Base-by-base conservation (phyloP, 2,797 vertebrate species). In the Triplophysa yarkandensis region DNA sequence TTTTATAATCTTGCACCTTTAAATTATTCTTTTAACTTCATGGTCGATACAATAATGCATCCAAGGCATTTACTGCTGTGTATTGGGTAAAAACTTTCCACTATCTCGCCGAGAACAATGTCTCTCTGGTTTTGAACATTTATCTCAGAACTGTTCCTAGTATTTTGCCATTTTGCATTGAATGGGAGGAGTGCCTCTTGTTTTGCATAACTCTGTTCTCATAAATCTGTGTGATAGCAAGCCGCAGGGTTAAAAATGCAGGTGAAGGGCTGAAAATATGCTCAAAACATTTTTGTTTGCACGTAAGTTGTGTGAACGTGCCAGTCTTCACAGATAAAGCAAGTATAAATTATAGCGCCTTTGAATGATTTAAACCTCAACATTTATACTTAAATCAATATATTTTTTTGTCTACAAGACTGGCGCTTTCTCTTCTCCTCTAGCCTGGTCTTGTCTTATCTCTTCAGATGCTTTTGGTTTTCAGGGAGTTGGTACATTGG, bases 161-260 rank as follows among this genome's bases (percentile, higher is more conserved):
- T 19, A 41, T 68, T 28, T 8, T 17, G 17, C 8, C 52, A 23
- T 28, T 76, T 68, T 76, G 44, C 43, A 61, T 69, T 27, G 34
- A 27, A 27, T 39, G 57, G 17, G 7, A 71, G 36, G 36, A 66
- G 52, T 28, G 11, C 23, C 14, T 19, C 32, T 71, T 64, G 30
- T 39, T 69, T 68, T 54, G 57, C 27, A 76, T 52, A 54, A 54
- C 57, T 57, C 39, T 66, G 6, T 14, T 19, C 61, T 71, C 68
- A 71, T 76, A 76, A 79, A 71, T 79, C 52, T 71, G 52, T 27
- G 63, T 19, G 54, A 66, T 44, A 14, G 34, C 1, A 6, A 48
- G 72, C 77, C 61, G 28, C 55, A 52, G 72, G 68, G 32, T 52
- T 67, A 34, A 25, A 58, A 44, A 78, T 41, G 65, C 77, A 75